These are phyloP conservation scores for Calephelis nemesis DNA, from an alignment of 1,140 invertebrate species.

Conservation along the genomic window DNA sequence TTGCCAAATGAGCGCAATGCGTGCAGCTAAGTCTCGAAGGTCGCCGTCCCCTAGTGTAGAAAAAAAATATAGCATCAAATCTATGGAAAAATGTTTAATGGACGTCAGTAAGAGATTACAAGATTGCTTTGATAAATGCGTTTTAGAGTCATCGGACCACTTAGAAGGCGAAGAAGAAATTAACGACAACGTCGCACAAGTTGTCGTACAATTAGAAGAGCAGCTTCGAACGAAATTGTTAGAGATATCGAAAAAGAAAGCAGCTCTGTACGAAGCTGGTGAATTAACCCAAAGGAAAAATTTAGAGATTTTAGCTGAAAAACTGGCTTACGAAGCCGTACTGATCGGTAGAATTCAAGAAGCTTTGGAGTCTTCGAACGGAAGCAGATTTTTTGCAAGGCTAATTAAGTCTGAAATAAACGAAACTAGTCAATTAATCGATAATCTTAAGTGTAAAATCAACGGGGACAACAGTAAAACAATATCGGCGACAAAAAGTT, in stretches of 20 bases:
- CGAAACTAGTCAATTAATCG: constrained; percentile 87
- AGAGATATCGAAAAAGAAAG: constrained; percentile 83
- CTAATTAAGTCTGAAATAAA: constrained; percentile 82
- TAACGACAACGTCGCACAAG: constrained; percentile 80
- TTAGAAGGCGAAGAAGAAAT: constrained; percentile 63
- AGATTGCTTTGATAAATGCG: constrained; percentile 79
- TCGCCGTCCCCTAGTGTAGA: constrained; percentile 81
- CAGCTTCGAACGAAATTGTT: constrained; percentile 83
- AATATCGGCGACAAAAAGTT: constrained; percentile 75
- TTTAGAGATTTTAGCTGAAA: constrained; percentile 85
- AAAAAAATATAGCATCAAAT: constrained; percentile 80
- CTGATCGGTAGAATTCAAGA: constrained; percentile 82
- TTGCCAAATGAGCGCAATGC: constrained; percentile 79
- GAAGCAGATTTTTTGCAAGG: constrained; percentile 78
- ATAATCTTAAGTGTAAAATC: constrained; percentile 83
- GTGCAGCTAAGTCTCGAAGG: constrained; percentile 76
- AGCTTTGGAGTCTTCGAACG: constrained; percentile 77
- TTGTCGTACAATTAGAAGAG: constrained; percentile 83
- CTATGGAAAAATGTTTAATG: constrained; percentile 80
- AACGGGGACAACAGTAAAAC: constrained; percentile 79
- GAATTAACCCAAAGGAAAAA: constrained; percentile 83
- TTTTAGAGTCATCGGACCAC: constrained; percentile 64
- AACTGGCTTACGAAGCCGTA: constrained; percentile 87
- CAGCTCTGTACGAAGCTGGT: constrained; percentile 80
- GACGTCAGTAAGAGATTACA: constrained; percentile 80